Evolutionary conservation across 1,140 invertebrate genomes (phyloP), one percentile per base, ranked within the genome.

Genomic region (Cataglyphis hispanica): DNA sequence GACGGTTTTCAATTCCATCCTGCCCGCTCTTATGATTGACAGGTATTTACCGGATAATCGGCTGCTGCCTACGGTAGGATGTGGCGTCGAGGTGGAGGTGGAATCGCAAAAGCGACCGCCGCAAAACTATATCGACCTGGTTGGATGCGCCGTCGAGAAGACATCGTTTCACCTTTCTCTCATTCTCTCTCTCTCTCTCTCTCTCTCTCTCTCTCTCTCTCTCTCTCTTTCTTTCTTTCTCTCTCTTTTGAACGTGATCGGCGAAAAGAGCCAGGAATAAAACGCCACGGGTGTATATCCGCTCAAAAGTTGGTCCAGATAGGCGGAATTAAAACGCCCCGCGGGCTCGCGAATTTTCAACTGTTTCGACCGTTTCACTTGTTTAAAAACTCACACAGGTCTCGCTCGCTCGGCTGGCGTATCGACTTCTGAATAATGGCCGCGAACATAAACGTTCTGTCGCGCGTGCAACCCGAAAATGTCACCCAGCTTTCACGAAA

Each of bases 11-110:
- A 80, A 80, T 80, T 80, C 77, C 64, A 80, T 56, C 64, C 77
- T 80, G 77, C 77, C 64, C 77, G 77, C 46, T 80, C 77, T 80
- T 80, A 80, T 80, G 77, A 80, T 64, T 80, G 77, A 80, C 77
- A 80, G 77, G 77, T 80, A 80, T 80, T 80, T 80, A 80, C 77
- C 46, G 77, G 64, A 69, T 80, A 80, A 70, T 46, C 34, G 77
- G 46, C 77, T 69, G 77, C 77, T 40, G 64, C 77, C 77, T 80
- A 70, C 43, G 46, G 46, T 16, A 46, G 77, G 22, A 80, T 70
- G 64, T 56, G 34, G 31, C 63, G 63, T 80, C 63, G n/a, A n/a
- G n/a, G n/a, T n/a, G n/a, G n/a, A 80, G 76, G 63, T 80, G 77
- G 34, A 80, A 80, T 80, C 77, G 77, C 64, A 70, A 70, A 80